These are phyloP conservation scores for Serranochromis macrocephalus DNA, from an alignment of 2,113 vertebrate genomes.

Conservation along the genomic window DNA sequence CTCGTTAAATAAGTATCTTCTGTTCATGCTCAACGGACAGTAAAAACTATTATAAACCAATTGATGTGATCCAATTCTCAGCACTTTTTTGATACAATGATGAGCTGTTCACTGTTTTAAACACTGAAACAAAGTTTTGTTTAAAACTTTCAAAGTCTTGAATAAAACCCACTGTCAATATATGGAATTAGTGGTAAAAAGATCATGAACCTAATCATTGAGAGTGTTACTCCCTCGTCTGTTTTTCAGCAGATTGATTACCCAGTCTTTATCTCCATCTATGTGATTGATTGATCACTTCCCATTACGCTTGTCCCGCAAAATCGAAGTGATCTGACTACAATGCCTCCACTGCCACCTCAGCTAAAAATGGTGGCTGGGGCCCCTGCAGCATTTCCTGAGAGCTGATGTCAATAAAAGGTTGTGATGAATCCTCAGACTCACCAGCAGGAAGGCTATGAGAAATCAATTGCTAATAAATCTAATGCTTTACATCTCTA, in stretches of 20 bases:
- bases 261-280: constrained; percentile 4
- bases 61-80: not conserved
- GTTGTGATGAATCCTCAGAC: constrained; percentile 45
- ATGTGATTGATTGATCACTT: constrained; percentile 32
- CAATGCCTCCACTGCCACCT: constrained; percentile 2
- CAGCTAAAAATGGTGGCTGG: constrained; percentile 25
- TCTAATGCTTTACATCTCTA: constrained; percentile 17
- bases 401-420: constrained; percentile 57
- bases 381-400: constrained; percentile 1
- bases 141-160: not conserved
- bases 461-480: constrained; percentile 69
- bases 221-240: not conserved
- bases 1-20: not conserved
- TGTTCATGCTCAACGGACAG: not conserved
- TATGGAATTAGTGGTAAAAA: not conserved
- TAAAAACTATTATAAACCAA: not conserved
- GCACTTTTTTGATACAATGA: not conserved
- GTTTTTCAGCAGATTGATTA: constrained; percentile 35
- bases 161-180: not conserved
- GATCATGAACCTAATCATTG: not conserved
- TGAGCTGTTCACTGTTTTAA: not conserved
- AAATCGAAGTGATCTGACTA: constrained; percentile 19
- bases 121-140: not conserved
- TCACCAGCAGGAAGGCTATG: constrained; percentile 2
- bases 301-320: constrained; percentile 9